These are phyloP conservation scores for Nycticebus coucang DNA, from an alignment of 2,113 vertebrate genomes.

Conservation along the genomic window DNA sequence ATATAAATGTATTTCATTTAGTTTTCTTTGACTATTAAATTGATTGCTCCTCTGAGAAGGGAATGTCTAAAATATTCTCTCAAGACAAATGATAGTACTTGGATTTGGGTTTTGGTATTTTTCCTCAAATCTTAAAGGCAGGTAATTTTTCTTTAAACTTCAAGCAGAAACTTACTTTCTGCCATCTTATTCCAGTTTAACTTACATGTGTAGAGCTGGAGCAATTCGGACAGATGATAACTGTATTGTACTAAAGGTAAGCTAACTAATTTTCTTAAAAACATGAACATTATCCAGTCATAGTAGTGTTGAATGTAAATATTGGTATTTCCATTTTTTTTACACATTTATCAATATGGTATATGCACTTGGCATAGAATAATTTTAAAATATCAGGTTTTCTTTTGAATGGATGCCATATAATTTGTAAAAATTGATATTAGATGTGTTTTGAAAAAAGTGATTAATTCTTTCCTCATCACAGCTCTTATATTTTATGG, in stretches of 20 bases:
- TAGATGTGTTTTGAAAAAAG: constrained; percentile 51
- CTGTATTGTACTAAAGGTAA: constrained; percentile 96
- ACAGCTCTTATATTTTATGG: constrained; percentile 34
- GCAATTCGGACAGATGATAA: constrained; percentile 95
- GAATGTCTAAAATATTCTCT: constrained; percentile 15
- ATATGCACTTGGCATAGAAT: background rate
- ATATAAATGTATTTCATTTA: background rate
- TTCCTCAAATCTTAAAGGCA: constrained; percentile 38
- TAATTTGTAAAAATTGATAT: constrained; percentile 35
- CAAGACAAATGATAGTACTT: constrained; percentile 5
- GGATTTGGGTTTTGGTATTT: background rate
- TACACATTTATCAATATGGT: background rate
- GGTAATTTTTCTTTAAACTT: constrained; percentile 54
- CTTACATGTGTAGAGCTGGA: constrained; percentile 99
- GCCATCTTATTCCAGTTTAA: constrained; percentile 90
- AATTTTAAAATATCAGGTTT: background rate
- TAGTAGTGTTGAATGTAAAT: background rate
- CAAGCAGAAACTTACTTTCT: constrained; percentile 53
- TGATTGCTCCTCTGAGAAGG: background rate
- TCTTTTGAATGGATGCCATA: constrained; percentile 9
- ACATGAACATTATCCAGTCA: background rate
- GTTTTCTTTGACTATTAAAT: constrained; percentile 24
- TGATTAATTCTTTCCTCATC: constrained; percentile 35
- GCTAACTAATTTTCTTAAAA: constrained; percentile 53
- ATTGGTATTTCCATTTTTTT: constrained; percentile 35